Conservation (phyloP, 2,797 vertebrate species). For the Acanthurus lineatus region DNA sequence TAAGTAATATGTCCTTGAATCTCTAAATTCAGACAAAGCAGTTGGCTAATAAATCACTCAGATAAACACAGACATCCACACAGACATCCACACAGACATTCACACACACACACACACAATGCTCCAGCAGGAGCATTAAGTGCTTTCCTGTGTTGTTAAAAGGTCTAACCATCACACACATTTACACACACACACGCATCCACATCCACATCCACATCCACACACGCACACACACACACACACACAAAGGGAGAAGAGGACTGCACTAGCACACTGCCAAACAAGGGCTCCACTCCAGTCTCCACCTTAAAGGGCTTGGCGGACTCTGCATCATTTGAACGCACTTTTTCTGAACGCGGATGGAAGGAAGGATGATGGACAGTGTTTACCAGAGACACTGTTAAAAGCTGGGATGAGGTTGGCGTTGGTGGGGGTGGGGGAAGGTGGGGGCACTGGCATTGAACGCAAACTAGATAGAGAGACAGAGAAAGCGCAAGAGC, state of each 20-base stretch:
- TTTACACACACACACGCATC: slow-evolving; percentile 37
- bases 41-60: slow-evolving; percentile 48
- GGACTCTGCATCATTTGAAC: slow-evolving; percentile 69
- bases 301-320: slow-evolving; percentile 81
- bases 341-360: slow-evolving; percentile 67
- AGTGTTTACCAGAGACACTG: slow-evolving; percentile 37
- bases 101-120: slow-evolving; percentile 38
- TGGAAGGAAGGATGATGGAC: slow-evolving; percentile 52
- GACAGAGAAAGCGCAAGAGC: slow-evolving; percentile 71
- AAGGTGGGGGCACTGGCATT: slow-evolving; percentile 14
- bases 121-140: too few relatives aligned
- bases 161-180: slow-evolving; percentile 9
- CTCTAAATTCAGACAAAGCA: slow-evolving; percentile 45
- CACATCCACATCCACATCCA: slow-evolving; percentile 35
- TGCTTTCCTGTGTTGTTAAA: too few relatives aligned
- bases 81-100: slow-evolving; percentile 32
- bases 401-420: slow-evolving; percentile 23
- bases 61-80: slow-evolving; percentile 18
- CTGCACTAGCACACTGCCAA: slow-evolving; percentile 64
- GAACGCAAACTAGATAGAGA: slow-evolving; percentile 45
- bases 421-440: neutral
- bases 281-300: slow-evolving; percentile 67
- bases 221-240: slow-evolving; percentile 34
- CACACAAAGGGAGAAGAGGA: slow-evolving; percentile 38
- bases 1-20: slow-evolving; percentile 53